phyloP scores from a whole-genome alignment of 2,113 vertebrate genomes.

The Otolemur garnettii region DNA sequence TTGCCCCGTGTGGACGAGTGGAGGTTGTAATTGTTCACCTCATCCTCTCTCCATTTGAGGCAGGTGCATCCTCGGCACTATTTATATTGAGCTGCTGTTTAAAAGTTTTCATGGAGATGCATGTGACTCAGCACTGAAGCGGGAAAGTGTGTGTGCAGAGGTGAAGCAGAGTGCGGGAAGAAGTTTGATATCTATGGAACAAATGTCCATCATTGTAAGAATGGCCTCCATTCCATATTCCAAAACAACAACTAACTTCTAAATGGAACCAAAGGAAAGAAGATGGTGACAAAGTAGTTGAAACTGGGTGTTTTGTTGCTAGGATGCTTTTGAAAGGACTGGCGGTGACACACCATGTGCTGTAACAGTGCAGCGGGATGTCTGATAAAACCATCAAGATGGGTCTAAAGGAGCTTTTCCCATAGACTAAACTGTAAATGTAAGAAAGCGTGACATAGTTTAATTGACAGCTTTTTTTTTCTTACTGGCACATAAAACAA shows the following conservation, averaged over 20 bases:
- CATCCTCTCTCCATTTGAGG: neutral
- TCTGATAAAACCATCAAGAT: neutral
- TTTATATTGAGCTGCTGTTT: neutral
- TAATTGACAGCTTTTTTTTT: conserved; percentile 37
- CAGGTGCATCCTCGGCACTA: neutral
- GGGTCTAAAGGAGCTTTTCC: neutral
- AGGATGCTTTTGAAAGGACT: neutral
- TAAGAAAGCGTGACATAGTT: conserved; percentile 20
- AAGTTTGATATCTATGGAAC: neutral
- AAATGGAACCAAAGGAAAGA: neutral
- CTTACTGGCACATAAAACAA: neutral
- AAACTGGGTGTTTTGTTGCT: neutral
- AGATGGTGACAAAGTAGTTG: neutral
- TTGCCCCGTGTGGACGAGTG: rapidly evolving
- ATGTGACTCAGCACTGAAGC: conserved; percentile 13
- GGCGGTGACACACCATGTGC: neutral
- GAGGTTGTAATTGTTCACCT: neutral
- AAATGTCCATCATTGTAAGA: conserved; percentile 1
- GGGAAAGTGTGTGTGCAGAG: neutral
- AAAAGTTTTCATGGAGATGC: conserved; percentile 10
- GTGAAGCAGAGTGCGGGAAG: neutral
- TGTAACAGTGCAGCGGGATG: neutral
- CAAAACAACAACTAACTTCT: neutral
- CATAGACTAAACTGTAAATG: neutral
- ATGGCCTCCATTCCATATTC: neutral